phyloP scores from a whole-genome alignment of 2,888 invertebrate species.

The Lacanobia oleracea region DNA sequence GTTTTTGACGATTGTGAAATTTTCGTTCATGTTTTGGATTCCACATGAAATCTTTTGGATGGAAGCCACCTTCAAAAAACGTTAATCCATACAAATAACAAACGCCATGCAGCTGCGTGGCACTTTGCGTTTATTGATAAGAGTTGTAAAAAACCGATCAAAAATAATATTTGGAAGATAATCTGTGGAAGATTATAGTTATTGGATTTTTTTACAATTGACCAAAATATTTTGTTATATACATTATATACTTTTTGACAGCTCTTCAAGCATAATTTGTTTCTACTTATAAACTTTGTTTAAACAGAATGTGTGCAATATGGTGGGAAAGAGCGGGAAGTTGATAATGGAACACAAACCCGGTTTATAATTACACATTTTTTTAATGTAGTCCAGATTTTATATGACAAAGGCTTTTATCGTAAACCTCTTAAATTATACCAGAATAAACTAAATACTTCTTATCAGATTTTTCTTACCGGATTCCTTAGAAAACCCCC shows the following conservation, averaged over 20 bases:
- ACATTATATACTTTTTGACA: neutral
- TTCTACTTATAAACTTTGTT: slow-evolving; percentile 32
- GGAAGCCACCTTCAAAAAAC: too few species aligned
- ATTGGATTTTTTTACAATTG: slow-evolving; percentile 2
- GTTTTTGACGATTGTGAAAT: neutral
- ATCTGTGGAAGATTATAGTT: neutral
- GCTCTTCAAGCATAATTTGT: neutral
- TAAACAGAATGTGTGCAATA: slow-evolving; percentile 25
- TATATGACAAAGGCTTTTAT: neutral
- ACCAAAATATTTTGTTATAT: neutral
- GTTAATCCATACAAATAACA: too few species aligned
- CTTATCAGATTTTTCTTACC: neutral
- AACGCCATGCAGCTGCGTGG: too few species aligned
- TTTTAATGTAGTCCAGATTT: neutral
- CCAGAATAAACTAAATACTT: neutral
- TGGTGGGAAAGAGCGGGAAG: neutral
- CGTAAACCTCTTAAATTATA: neutral
- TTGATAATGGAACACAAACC: neutral
- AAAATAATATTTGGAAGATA: neutral
- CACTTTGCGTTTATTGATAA: too few species aligned
- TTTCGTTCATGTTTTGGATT: neutral
- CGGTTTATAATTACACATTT: neutral
- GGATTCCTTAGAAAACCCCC: neutral
- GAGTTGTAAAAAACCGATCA: neutral
- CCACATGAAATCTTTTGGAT: neutral